These are phyloP conservation scores for Orientallactaga bullata DNA, from an alignment of 2,113 vertebrate species.

Conservation along the genomic window DNA sequence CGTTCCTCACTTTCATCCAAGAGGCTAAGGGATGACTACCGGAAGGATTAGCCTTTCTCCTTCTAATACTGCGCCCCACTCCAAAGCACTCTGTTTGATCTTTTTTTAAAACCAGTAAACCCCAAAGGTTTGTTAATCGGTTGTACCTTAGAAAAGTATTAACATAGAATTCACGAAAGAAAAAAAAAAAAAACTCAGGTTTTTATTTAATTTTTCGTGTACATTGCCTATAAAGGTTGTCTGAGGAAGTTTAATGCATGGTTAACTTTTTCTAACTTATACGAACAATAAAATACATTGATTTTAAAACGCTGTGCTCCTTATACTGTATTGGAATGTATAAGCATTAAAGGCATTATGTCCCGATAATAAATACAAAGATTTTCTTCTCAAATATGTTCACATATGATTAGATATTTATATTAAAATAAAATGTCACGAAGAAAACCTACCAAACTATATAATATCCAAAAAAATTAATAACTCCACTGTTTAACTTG, in stretches of 20 bases:
- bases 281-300: conserved; percentile 73
- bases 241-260: conserved; percentile 75
- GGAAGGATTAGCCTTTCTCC: conserved; percentile 29
- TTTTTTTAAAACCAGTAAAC: conserved; percentile 63
- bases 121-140: conserved; percentile 67
- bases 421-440: background rate
- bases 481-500: background rate
- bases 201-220: background rate
- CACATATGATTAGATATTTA: conserved; percentile 34
- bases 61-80: conserved; percentile 29
- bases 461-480: background rate
- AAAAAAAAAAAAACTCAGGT: background rate
- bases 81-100: conserved; percentile 48
- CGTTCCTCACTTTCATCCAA: conserved; percentile 73
- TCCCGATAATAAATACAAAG: background rate
- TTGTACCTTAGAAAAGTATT: conserved; percentile 2
- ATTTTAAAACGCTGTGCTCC: conserved; percentile 32
- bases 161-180: conserved; percentile 35
- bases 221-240: conserved; percentile 80
- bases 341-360: background rate
- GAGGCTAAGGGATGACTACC: conserved; percentile 40
- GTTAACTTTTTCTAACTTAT: conserved; percentile 69
- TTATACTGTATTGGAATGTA: conserved; percentile 1
- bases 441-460: background rate
- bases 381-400: background rate